These are phyloP conservation scores for Macrocentrus cingulum DNA, from an alignment of 1,140 invertebrate genomes.

Conservation along the genomic window DNA sequence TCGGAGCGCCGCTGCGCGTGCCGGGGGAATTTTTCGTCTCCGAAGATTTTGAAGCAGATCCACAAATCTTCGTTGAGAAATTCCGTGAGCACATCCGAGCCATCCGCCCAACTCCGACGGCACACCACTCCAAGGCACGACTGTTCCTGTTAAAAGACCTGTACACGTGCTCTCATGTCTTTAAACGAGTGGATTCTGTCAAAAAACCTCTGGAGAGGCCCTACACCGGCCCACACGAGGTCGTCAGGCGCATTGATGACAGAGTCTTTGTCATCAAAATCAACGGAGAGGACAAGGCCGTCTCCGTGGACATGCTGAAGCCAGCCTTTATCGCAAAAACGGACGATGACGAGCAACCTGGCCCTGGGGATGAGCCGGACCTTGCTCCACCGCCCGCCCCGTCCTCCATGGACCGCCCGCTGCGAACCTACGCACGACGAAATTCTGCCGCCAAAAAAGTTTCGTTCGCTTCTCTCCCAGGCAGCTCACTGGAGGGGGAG, in stretches of 20 bases:
- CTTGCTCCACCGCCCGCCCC: neutral
- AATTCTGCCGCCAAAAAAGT: no score
- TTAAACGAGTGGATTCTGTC: neutral
- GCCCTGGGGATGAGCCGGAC: neutral
- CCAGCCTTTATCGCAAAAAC: conserved; percentile 13
- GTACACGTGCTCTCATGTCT: neutral
- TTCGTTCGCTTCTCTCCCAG: no score
- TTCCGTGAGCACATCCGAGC: neutral
- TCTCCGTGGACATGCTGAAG: conserved; percentile 24
- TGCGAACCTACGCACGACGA: no score
- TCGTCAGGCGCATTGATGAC: neutral
- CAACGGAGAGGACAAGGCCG: neutral
- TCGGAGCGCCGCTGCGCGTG: neutral
- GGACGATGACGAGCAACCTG: neutral
- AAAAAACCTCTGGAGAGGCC: neutral
- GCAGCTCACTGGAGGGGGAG: no score
- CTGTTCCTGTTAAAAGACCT: neutral
- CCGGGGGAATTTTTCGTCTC: neutral
- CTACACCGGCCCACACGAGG: neutral
- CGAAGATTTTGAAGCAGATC: neutral
- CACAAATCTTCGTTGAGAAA: neutral
- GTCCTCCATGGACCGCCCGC: no score
- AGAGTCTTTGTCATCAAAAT: neutral
- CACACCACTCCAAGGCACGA: neutral
- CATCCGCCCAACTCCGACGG: neutral